Conservation (phyloP, 2,797 vertebrate genomes). For the Malurus splendens region DNA sequence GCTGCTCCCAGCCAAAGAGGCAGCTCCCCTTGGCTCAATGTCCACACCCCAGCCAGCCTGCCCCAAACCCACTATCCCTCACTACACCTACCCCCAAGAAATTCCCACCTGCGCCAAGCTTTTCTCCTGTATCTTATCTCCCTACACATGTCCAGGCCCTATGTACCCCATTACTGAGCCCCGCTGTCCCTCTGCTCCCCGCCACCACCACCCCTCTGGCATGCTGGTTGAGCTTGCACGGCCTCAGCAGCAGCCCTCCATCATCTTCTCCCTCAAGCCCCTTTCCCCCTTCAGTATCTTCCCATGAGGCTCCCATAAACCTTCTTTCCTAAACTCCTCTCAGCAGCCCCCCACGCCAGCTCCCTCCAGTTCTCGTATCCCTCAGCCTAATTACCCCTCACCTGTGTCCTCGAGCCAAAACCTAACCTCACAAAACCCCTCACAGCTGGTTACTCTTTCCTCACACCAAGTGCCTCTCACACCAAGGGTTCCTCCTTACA, state of each 20-base stretch:
- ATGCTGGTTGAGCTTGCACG: rapidly evolving
- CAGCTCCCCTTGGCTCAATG: background rate
- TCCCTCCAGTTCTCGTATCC: too few relatives aligned
- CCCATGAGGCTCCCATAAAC: rapidly evolving
- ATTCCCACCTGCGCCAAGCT: background rate
- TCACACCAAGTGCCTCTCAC: background rate
- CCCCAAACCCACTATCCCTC: background rate
- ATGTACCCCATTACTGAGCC: background rate
- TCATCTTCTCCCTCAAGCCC: background rate
- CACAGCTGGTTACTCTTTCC: background rate
- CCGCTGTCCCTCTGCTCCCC: too few relatives aligned
- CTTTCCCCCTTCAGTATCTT: rapidly evolving
- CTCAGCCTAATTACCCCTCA: too few relatives aligned
- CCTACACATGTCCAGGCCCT: background rate
- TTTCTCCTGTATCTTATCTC: background rate
- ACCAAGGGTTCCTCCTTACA: background rate
- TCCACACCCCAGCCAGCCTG: background rate
- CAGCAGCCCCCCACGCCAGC: rapidly evolving
- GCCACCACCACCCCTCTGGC: background rate
- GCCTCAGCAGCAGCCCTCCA: background rate
- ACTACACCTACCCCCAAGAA: background rate
- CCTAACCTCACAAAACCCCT: background rate
- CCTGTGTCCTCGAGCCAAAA: background rate
- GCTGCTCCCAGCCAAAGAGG: background rate
- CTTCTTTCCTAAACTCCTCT: background rate